Evolutionary conservation across 2,797 vertebrate species (phyloP).

Genomic region (Enteromius fasciolatus): DNA sequence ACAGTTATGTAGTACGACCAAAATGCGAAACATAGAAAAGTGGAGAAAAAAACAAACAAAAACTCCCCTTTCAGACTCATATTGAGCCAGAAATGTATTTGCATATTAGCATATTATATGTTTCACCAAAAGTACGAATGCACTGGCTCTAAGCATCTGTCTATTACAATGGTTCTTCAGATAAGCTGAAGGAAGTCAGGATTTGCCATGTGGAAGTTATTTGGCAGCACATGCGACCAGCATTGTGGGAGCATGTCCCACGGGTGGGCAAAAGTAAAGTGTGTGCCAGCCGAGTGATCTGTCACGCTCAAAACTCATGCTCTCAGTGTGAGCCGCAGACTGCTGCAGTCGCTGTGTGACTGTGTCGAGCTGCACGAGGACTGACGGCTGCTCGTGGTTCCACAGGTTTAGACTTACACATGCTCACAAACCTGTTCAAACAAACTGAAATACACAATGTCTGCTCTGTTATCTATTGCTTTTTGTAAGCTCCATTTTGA

Average conservation of each 20-base stretch:
- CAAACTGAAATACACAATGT: neutral
- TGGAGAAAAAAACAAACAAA: neutral
- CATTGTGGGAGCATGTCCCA: conserved; percentile 18
- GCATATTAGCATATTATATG: neutral
- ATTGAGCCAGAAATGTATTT: neutral
- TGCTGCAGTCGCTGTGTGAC: conserved; percentile 1
- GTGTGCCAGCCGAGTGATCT: conserved; percentile 39
- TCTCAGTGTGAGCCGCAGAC: conserved; percentile 18
- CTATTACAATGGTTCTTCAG: neutral
- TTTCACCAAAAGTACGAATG: neutral
- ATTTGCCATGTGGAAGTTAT: conserved; percentile 36
- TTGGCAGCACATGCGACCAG: conserved; percentile 21
- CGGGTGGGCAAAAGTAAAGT: conserved; percentile 28
- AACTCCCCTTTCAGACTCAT: no score
- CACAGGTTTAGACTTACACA: neutral
- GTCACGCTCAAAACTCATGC: conserved; percentile 38
- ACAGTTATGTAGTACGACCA: neutral
- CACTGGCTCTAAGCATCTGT: conserved; percentile 49
- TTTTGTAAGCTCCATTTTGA: neutral
- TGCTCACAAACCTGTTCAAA: neutral
- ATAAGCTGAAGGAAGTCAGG: conserved; percentile 3
- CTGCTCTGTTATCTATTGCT: neutral
- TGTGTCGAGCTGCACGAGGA: neutral
- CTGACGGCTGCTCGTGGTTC: neutral
- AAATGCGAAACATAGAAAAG: neutral